phyloP scores from a whole-genome alignment of 2,888 invertebrate genomes.

The Drosophila infuscata region DNA sequence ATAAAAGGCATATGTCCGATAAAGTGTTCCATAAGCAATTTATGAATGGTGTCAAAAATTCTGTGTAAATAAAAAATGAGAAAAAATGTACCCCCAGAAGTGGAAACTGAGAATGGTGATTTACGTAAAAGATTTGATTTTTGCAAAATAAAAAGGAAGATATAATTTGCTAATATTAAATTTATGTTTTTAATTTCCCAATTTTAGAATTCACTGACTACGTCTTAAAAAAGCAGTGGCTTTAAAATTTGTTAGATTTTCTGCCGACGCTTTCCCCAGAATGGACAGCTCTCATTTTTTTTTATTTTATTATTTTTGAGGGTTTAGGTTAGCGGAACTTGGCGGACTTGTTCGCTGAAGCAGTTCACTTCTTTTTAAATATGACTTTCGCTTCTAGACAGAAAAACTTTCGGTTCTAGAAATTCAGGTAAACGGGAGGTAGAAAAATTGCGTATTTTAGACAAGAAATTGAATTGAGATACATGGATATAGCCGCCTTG shows the following conservation, averaged over 20 bases:
- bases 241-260: neutral
- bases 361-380: neutral
- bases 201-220: no score
- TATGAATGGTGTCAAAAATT: neutral
- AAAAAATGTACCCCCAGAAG: neutral
- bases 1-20: neutral
- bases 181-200: neutral
- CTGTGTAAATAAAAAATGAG: neutral
- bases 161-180: neutral
- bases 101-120: neutral
- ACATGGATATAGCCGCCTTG: neutral
- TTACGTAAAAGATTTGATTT: neutral
- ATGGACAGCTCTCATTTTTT: neutral
- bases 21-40: neutral
- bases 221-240: neutral
- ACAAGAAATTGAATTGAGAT: neutral
- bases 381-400: neutral
- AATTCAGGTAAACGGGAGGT: neutral
- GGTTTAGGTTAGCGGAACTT: neutral
- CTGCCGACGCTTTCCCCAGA: neutral
- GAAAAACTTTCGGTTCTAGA: neutral
- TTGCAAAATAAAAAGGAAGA: neutral
- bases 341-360: neutral
- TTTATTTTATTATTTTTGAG: neutral
- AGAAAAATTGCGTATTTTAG: neutral